phyloP scores from a whole-genome alignment of 2,888 invertebrate genomes.

The Tetragonisca angustula region DNA sequence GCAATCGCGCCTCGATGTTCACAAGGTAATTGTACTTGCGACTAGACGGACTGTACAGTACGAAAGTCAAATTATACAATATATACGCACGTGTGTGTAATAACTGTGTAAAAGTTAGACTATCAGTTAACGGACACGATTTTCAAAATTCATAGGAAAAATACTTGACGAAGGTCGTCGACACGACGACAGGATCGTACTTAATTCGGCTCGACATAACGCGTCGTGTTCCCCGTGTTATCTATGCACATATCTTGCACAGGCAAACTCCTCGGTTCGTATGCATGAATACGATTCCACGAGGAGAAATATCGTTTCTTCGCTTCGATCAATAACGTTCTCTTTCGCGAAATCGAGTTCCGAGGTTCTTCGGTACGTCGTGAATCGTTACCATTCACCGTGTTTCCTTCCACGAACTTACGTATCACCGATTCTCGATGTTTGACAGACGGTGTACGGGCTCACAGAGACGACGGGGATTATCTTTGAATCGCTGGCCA shows the following conservation, averaged over 20 bases:
- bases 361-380: neutral
- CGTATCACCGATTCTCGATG: slow-evolving; percentile 2
- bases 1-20: neutral
- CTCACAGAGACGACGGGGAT: slow-evolving; percentile 86
- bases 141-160: slow-evolving; percentile 4
- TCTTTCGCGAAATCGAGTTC: slow-evolving; percentile 50
- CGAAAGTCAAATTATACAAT: too few relatives aligned
- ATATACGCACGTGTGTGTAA: neutral
- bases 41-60: neutral
- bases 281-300: slow-evolving; percentile 70
- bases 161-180: slow-evolving; percentile 66
- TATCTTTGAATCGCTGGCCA: slow-evolving; percentile 85
- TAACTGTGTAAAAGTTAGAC: neutral
- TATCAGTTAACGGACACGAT: neutral
- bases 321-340: slow-evolving; percentile 63
- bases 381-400: neutral
- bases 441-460: slow-evolving; percentile 86
- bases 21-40: slow-evolving; percentile 5
- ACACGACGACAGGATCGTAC: slow-evolving; percentile 27
- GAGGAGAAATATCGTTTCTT: slow-evolving; percentile 60
- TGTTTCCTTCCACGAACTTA: neutral
- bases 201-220: slow-evolving; percentile 57
- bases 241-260: slow-evolving; percentile 78
- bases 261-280: slow-evolving; percentile 58
- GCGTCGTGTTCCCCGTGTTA: slow-evolving; percentile 67